Conservation (phyloP, 2,888 invertebrate genomes). For the Terebella lapidaria region DNA sequence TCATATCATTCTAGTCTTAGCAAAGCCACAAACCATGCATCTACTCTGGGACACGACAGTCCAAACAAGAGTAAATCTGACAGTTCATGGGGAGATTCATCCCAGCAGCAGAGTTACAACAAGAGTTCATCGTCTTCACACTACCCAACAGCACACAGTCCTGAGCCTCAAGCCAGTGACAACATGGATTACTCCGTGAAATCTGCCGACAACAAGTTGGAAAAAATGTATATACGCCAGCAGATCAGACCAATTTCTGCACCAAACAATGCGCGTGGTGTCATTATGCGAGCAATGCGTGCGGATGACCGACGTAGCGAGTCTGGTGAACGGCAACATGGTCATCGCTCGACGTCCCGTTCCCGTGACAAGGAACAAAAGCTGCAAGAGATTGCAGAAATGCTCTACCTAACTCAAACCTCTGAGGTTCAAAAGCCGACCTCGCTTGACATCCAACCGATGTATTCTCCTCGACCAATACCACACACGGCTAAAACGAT, state of each 20-base stretch:
- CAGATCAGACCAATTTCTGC: conserved; percentile 14
- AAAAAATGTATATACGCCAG: conserved; percentile 4
- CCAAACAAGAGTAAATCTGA: background rate
- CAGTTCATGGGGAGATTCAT: background rate
- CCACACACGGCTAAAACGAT: conserved; percentile 18
- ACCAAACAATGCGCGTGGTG: background rate
- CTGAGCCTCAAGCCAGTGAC: background rate
- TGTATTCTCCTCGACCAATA: conserved; percentile 21
- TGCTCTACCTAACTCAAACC: background rate
- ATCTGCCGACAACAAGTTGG: conserved; percentile 11
- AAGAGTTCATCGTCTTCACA: background rate
- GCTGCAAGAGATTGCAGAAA: background rate
- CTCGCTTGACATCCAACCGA: conserved; percentile 18
- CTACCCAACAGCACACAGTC: background rate
- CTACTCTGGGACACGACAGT: background rate
- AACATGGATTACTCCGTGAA: conserved; percentile 13
- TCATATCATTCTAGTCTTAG: conserved; percentile 10
- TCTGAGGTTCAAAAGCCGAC: conserved; percentile 16
- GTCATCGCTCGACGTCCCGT: background rate
- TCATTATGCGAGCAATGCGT: background rate
- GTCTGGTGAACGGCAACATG: background rate
- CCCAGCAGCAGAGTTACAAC: background rate
- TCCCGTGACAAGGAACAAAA: too few relatives aligned
- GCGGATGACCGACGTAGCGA: background rate
- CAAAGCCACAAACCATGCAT: background rate